Base-by-base conservation (phyloP, 2,113 vertebrate genomes). In the Phaethon lepturus region DNA sequence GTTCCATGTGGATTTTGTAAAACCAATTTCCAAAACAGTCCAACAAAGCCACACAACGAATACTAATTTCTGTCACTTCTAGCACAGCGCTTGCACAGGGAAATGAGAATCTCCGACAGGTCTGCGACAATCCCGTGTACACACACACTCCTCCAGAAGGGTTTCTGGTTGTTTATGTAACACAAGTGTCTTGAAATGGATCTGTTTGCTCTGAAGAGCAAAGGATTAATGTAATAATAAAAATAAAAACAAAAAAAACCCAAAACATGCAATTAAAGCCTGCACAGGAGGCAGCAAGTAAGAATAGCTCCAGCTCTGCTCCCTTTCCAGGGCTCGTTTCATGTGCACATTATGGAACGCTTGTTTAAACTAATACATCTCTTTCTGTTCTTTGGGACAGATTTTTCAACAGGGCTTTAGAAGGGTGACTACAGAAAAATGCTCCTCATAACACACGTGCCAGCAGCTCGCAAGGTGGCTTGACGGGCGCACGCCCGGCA, bases 141-240 rank as follows among this genome's bases (percentile, higher is more conserved):
- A 69, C 44, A 76, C 28, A 74, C 49, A 28, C 31, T 64, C 59
- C 72, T 69, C 88, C 82, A 83, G 62, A 55, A 84, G 45, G 49
- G 29, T 59, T 95, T 90, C 45, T 86, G 86, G 28, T 59, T 95
- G 86, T 96, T 95, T 93, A 59, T 90, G 38, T 86, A 93, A 45
- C 80, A 66, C 52, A 81, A 90, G 26, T 76, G 85, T 90, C 91
- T 94, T 52, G n/a, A 93, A 95, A 83, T 19, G 17, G 50, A 95
- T 82, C 82, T 94, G 59, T 96, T 95, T 94, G 79, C 86, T 97
- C 88, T 90, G 81, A 96, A 88, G 75, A 95, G 69, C 62, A 60
- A 92, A 88, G 82, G 58, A 86, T 96, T 97, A 96, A 95, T 84
- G 92, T 38, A 38, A 38, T 38, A 38, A 38, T 38, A 38, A 38